Evolutionary conservation across 2,888 invertebrate genomes (phyloP).

Genomic region (Ornithoptera alexandrae): DNA sequence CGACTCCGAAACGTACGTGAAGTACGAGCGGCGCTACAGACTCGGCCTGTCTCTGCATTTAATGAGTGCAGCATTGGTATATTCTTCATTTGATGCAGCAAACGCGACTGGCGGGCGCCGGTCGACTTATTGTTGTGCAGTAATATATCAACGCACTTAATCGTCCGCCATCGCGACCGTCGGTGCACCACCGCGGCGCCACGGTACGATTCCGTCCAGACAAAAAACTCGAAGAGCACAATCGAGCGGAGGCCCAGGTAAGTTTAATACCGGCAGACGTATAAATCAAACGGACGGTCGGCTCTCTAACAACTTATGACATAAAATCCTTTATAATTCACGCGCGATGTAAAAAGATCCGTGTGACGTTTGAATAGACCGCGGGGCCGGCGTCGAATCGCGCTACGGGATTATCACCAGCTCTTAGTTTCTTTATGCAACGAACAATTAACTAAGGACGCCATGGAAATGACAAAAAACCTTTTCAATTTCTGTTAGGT

Average conservation of each 20-base stretch:
- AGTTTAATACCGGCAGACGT: conserved; percentile 48
- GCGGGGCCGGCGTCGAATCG: conserved; percentile 59
- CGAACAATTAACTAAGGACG: conserved; percentile 67
- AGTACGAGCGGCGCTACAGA: conserved; percentile 19
- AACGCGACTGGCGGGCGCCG: conserved; percentile 41
- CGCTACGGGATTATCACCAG: conserved; percentile 64
- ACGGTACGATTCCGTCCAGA: conserved; percentile 40
- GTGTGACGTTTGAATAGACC: conserved; percentile 38
- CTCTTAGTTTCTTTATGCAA: conserved; percentile 63
- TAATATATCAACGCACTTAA: conserved; percentile 54
- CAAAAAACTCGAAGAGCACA: conserved; percentile 51
- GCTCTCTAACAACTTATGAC: conserved; percentile 68
- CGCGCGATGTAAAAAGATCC: conserved; percentile 52
- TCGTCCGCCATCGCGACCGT: conserved; percentile 65
- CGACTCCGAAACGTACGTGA: conserved; percentile 20
- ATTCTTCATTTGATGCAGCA: conserved; percentile 36
- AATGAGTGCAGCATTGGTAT: conserved; percentile 38
- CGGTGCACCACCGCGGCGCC: conserved; percentile 55
- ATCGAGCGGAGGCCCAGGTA: conserved; percentile 60
- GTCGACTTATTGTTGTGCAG: conserved; percentile 42
- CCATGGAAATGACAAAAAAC: conserved; percentile 39
- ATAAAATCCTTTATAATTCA: conserved; percentile 74
- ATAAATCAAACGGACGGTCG: conserved; percentile 64
- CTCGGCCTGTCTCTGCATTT: conserved; percentile 29
- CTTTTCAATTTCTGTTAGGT: conserved; percentile 12